Evolutionary conservation across 2,888 invertebrate genomes (phyloP).

Genomic region (Furcula furcula): DNA sequence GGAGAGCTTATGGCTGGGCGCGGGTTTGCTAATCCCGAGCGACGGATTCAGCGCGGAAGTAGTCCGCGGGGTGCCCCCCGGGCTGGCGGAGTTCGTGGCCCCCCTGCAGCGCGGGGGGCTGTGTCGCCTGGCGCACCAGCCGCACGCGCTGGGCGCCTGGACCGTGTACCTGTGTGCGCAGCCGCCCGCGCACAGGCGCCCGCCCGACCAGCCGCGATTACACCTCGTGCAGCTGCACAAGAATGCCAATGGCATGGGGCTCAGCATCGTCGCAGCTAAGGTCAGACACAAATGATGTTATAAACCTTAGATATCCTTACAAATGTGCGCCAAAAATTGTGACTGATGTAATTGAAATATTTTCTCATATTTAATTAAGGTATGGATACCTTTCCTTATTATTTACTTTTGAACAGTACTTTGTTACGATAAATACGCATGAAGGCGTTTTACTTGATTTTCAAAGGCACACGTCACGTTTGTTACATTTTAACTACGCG

Average conservation of each 20-base stretch:
- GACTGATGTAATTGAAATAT: too few relatives aligned
- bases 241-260: slow-evolving; percentile 97
- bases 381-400: too few relatives aligned
- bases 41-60: slow-evolving; percentile 99
- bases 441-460: too few relatives aligned
- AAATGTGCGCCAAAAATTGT: too few relatives aligned
- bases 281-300: too few relatives aligned
- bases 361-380: too few relatives aligned
- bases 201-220: slow-evolving; percentile 84
- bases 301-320: too few relatives aligned
- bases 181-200: slow-evolving; percentile 68
- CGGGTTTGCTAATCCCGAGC: slow-evolving; percentile 96
- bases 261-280: slow-evolving; percentile 99
- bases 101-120: slow-evolving; percentile 92
- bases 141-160: slow-evolving; percentile 96
- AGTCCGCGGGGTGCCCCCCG: slow-evolving; percentile 96
- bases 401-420: too few relatives aligned
- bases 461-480: too few relatives aligned
- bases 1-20: slow-evolving; percentile 94
- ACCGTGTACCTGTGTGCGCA: slow-evolving; percentile 91
- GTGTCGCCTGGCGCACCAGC: slow-evolving; percentile 94
- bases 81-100: slow-evolving; percentile 92
- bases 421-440: too few relatives aligned
- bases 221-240: slow-evolving; percentile 95
- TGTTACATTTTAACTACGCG: too few relatives aligned